Conservation (phyloP, 2,888 invertebrate genomes). For the Arge pagana region DNA sequence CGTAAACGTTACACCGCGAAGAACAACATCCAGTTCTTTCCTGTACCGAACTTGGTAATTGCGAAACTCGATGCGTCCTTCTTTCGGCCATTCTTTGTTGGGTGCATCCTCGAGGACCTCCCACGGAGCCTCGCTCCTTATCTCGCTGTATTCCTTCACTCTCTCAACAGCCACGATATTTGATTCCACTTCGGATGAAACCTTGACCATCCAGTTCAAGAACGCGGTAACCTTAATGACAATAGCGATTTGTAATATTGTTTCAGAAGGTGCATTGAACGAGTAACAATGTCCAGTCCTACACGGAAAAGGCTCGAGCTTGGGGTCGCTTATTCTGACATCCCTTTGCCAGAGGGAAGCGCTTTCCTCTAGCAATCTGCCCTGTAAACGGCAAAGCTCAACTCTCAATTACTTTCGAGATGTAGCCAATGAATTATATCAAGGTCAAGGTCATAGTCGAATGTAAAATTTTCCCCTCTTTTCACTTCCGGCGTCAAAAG, state of each 20-base stretch:
- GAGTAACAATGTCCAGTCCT: too few species aligned
- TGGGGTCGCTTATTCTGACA: too few species aligned
- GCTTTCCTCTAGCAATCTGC: too few species aligned
- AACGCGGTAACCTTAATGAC: slow-evolving; percentile 83
- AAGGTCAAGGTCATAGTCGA: too few species aligned
- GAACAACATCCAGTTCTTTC: slow-evolving; percentile 82
- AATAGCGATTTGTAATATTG: slow-evolving; percentile 5
- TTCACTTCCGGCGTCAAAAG: too few species aligned
- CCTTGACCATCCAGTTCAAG: slow-evolving; percentile 93
- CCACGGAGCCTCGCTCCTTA: slow-evolving; percentile 84
- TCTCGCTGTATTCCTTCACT: slow-evolving; percentile 93
- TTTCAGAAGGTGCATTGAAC: neutral
- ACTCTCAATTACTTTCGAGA: too few species aligned
- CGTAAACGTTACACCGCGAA: slow-evolving; percentile 77
- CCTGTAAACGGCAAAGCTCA: too few species aligned
- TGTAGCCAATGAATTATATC: too few species aligned
- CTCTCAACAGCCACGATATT: slow-evolving; percentile 97
- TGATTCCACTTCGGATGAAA: slow-evolving; percentile 96
- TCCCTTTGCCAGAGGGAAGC: too few species aligned
- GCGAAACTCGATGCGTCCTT: slow-evolving; percentile 79
- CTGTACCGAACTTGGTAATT: slow-evolving; percentile 86
- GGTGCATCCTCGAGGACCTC: slow-evolving; percentile 67
- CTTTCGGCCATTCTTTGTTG: slow-evolving; percentile 77
- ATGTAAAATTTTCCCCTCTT: too few species aligned
- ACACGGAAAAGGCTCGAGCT: too few species aligned